Conservation (phyloP, 92 coral and sea anemone species). For the Isaurus tuberculatus region DNA sequence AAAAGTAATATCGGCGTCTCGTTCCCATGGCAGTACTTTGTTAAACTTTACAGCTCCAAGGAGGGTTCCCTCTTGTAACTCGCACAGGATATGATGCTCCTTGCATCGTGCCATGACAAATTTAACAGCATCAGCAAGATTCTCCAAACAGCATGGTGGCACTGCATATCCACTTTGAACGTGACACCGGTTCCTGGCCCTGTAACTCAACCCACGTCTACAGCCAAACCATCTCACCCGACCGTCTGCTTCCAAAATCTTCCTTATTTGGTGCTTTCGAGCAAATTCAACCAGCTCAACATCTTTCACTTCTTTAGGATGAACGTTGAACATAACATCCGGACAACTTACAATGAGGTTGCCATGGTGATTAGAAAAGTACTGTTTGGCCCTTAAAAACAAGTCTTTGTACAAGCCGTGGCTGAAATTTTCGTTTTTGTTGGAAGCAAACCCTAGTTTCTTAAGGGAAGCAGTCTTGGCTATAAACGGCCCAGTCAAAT, state of each 20-base stretch:
- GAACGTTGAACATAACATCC: conserved; percentile 78
- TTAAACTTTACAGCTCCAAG: conserved; percentile 85
- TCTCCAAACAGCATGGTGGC: conserved; percentile 93
- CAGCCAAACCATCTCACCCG: conserved; percentile 89
- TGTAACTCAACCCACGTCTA: conserved; percentile 72
- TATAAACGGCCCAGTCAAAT: conserved; percentile 72
- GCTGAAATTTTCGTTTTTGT: neutral
- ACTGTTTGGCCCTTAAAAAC: conserved; percentile 70
- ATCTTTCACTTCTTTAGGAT: conserved; percentile 39
- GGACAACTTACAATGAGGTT: conserved; percentile 79
- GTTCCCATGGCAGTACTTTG: conserved; percentile 89
- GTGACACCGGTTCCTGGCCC: conserved; percentile 70
- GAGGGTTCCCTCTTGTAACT: conserved; percentile 90
- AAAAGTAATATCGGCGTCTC: conserved; percentile 89
- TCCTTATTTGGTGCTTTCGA: conserved; percentile 68
- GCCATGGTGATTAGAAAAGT: conserved; percentile 54
- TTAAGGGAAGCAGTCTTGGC: conserved; percentile 64
- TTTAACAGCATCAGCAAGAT: conserved; percentile 88
- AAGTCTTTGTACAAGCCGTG: conserved; percentile 72
- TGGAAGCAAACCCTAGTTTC: conserved; percentile 52
- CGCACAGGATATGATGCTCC: conserved; percentile 70
- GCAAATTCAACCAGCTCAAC: conserved; percentile 66
- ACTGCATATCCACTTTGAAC: conserved; percentile 72
- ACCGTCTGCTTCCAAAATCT: conserved; percentile 78
- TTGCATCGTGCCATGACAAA: conserved; percentile 84